Conservation (phyloP, 2,113 vertebrate genomes). For the Herpetotheres cachinnans region DNA sequence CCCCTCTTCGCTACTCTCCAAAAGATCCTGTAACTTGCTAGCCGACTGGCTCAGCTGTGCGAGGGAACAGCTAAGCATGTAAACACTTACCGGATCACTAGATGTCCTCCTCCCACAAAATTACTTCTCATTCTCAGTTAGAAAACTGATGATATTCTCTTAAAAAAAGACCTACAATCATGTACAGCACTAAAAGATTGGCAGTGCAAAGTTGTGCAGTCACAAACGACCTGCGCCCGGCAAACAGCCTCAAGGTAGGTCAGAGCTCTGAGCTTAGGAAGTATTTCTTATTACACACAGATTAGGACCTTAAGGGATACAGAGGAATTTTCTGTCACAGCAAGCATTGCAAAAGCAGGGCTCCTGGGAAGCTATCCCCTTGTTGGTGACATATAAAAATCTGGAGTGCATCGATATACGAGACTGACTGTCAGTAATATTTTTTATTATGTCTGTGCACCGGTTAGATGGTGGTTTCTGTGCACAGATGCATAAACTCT, state of each 20-base stretch:
- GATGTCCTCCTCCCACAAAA: slow-evolving; percentile 51
- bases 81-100: not conserved
- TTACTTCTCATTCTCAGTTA: not conserved
- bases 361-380: not conserved
- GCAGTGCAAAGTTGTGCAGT: not conserved
- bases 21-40: not conserved
- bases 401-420: not conserved
- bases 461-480: not conserved
- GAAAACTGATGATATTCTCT: not conserved
- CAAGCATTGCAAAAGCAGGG: not conserved
- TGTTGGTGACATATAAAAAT: not conserved
- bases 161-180: not conserved
- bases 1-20: not conserved
- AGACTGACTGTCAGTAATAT: not conserved
- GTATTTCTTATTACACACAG: not conserved
- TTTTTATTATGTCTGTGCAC: not conserved
- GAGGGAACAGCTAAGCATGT: not conserved
- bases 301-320: not conserved
- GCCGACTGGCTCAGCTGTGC: not conserved
- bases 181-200: not conserved
- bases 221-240: fast-evolving
- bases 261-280: not conserved
- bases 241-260: not conserved
- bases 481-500: not conserved
- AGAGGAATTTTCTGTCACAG: not conserved